Conservation (phyloP, 2,888 invertebrate genomes). For the Linnaemya vulpina region DNA sequence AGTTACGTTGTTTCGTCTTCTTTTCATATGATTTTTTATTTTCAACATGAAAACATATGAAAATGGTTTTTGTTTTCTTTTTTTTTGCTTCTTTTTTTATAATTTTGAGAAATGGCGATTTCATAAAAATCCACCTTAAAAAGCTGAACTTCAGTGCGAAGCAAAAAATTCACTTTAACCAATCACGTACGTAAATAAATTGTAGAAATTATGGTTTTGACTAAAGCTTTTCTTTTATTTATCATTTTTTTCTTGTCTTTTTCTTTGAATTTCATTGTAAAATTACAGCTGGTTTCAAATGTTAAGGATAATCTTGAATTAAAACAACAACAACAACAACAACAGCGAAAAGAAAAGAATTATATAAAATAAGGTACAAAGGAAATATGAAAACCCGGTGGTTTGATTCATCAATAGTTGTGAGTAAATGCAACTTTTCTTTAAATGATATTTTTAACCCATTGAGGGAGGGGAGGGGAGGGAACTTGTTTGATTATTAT, state of each 20-base stretch:
- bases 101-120: constrained; percentile 69
- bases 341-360: constrained; percentile 5
- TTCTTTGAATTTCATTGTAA: constrained; percentile 38
- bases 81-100: too few relatives aligned
- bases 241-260: constrained; percentile 16
- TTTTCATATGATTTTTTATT: constrained; percentile 30
- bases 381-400: constrained; percentile 42
- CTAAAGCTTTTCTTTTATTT: constrained; percentile 68
- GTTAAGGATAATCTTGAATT: constrained; percentile 68
- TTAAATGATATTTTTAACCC: constrained; percentile 31
- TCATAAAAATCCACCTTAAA: constrained; percentile 45
- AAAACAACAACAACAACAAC: too few relatives aligned
- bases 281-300: constrained; percentile 69
- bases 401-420: constrained; percentile 51
- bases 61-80: constrained; percentile 47
- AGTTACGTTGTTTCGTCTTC: too few relatives aligned
- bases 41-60: constrained; percentile 29
- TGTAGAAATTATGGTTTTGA: constrained; percentile 83
- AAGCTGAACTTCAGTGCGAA: constrained; percentile 46
- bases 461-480: not conserved
- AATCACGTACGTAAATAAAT: constrained; percentile 80
- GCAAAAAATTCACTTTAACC: constrained; percentile 68
- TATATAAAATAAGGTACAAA: constrained; percentile 1
- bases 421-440: constrained; percentile 12
- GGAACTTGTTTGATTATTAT: not conserved